Evolutionary conservation across 1,140 invertebrate species (phyloP).

Genomic region (Drosophila fuyamai): DNA sequence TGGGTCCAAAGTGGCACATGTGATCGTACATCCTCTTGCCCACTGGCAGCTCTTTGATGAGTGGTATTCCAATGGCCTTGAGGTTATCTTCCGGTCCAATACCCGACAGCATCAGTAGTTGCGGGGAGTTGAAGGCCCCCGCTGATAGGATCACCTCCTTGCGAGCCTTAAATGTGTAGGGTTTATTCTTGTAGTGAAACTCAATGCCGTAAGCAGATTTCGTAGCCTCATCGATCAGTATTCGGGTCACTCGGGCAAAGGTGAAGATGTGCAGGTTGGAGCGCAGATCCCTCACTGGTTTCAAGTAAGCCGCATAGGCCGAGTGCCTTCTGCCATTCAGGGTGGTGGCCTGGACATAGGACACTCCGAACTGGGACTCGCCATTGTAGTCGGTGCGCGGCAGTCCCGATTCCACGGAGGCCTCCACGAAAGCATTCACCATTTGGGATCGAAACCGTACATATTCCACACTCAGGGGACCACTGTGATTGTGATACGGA

Average conservation of each 20-base stretch:
- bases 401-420: constrained; percentile 87
- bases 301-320: constrained; percentile 87
- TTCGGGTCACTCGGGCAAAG: constrained; percentile 87
- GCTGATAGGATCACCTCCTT: constrained; percentile 90
- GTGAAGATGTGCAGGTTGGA: constrained; percentile 88
- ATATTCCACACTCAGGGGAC: constrained; percentile 86
- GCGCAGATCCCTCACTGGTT: constrained; percentile 86
- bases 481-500: constrained; percentile 86
- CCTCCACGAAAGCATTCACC: constrained; percentile 88
- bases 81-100: constrained; percentile 90
- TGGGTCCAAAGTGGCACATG: constrained; percentile 88
- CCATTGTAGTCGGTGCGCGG: constrained; percentile 88
- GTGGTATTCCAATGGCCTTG: constrained; percentile 88
- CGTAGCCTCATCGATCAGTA: constrained; percentile 87
- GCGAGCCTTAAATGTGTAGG: constrained; percentile 85
- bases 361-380: constrained; percentile 88
- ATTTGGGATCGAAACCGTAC: constrained; percentile 86
- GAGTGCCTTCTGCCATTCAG: constrained; percentile 85
- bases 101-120: constrained; percentile 92
- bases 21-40: constrained; percentile 91
- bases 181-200: constrained; percentile 85
- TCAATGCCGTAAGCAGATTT: constrained; percentile 88
- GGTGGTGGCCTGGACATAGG: constrained; percentile 89
- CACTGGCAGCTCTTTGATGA: constrained; percentile 89
- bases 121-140: constrained; percentile 92